Conservation (phyloP, 2,113 vertebrate species). For the Pelecanoides urinatrix region DNA sequence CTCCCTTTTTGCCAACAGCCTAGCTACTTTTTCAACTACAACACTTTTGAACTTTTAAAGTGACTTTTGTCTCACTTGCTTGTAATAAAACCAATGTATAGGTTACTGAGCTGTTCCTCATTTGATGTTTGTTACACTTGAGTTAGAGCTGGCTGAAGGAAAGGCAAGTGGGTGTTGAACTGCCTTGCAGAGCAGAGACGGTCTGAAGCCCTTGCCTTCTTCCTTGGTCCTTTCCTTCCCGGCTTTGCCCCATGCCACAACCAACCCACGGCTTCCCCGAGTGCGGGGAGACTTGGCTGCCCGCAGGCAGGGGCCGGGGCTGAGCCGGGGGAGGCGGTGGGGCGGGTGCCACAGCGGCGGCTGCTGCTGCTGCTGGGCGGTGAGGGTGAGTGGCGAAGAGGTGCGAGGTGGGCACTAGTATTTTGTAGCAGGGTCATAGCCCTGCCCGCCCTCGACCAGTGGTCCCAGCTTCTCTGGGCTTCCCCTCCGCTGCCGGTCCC, state of each 20-base stretch:
- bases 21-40: not conserved
- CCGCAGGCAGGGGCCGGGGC: not conserved
- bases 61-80: not conserved
- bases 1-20: not conserved
- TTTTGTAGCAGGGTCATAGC: not conserved
- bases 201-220: not conserved
- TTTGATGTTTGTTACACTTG: not conserved
- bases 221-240: not conserved
- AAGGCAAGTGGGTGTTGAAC: not conserved
- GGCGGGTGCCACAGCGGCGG: accelerated
- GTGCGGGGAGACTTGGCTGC: not conserved
- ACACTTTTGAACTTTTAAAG: not conserved
- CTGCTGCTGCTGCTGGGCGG: accelerated
- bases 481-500: not conserved
- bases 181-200: not conserved
- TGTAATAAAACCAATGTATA: not conserved
- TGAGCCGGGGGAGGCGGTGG: accelerated
- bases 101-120: not conserved
- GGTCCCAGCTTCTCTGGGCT: not conserved
- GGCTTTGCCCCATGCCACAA: not conserved
- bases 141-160: not conserved
- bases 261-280: not conserved
- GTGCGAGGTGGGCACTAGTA: not conserved
- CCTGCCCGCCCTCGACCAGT: not conserved
- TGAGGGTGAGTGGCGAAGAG: not conserved